Evolutionary conservation across 2,113 vertebrate genomes (phyloP).

Genomic region (Blennius ocellaris): DNA sequence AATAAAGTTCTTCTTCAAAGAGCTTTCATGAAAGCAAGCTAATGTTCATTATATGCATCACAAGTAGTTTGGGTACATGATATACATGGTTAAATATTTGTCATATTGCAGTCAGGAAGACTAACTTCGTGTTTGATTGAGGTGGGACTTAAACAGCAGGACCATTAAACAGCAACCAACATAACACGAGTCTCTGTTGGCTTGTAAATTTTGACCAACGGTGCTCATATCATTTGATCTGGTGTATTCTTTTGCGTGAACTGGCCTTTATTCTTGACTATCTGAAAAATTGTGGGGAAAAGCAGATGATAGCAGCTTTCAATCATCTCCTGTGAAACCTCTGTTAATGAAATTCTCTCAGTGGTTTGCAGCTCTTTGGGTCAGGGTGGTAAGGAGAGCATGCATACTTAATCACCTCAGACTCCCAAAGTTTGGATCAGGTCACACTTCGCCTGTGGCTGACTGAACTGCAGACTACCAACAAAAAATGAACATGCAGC

Average conservation of each 20-base stretch:
- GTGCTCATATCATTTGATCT: no score
- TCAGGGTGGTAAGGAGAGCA: conserved; percentile 1
- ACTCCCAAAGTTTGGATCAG: conserved; percentile 14
- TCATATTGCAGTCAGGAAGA: no score
- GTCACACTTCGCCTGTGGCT: conserved; percentile 10
- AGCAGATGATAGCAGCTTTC: conserved; percentile 3
- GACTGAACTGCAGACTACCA: background rate
- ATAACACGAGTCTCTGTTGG: no score
- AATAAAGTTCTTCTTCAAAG: no score
- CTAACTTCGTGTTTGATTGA: no score
- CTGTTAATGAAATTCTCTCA: conserved; percentile 10
- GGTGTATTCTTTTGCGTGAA: background rate
- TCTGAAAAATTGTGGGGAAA: background rate
- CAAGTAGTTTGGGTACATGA: no score
- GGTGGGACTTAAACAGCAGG: no score
- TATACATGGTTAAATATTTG: no score
- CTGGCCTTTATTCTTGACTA: conserved; percentile 5
- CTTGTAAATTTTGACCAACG: no score
- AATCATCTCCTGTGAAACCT: conserved; percentile 20
- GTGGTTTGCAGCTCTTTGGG: conserved; percentile 9
- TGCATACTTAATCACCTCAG: conserved; percentile 31
- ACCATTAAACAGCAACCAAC: no score
- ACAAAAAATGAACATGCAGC: conserved; percentile 9
- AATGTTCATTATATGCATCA: no score
- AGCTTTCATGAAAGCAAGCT: no score